Conservation (phyloP, 2,113 vertebrate species). For the Pelobates fuscus region DNA sequence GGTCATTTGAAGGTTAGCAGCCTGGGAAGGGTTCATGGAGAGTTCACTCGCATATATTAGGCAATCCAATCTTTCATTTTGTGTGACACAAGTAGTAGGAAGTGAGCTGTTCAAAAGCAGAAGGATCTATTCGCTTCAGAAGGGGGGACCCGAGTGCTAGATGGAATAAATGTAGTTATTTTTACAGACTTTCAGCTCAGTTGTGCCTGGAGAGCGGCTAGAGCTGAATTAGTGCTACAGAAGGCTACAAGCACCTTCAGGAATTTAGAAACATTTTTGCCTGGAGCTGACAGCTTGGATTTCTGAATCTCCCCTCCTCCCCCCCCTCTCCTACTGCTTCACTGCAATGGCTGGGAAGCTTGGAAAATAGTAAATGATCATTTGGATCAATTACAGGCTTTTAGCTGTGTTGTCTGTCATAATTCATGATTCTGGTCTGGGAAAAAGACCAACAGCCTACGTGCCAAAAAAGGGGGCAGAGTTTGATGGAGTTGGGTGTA, state of each 20-base stretch:
- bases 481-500: constrained; percentile 95
- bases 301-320: constrained; percentile 67
- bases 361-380: constrained; percentile 82
- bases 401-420: constrained; percentile 82
- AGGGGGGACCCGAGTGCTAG: constrained; percentile 68
- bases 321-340: constrained; percentile 66
- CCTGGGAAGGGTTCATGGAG: constrained; percentile 95
- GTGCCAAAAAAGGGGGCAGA: constrained; percentile 85
- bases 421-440: constrained; percentile 89
- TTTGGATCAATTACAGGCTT: constrained; percentile 84
- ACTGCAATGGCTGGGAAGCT: constrained; percentile 75
- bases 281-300: constrained; percentile 66
- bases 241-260: constrained; percentile 57
- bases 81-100: constrained; percentile 95
- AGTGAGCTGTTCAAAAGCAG: constrained; percentile 86
- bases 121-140: constrained; percentile 79
- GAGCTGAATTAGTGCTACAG: constrained; percentile 52
- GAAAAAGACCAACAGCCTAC: constrained; percentile 81
- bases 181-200: constrained; percentile 58
- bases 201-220: constrained; percentile 51
- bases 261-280: constrained; percentile 55
- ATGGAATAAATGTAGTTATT: constrained; percentile 56
- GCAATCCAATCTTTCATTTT: constrained; percentile 96
- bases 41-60: constrained; percentile 99
- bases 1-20: constrained; percentile 99